Base-by-base conservation (phyloP, 35 echinoderm and acorn worm species). In the Nesometra sesokonis region DNA sequence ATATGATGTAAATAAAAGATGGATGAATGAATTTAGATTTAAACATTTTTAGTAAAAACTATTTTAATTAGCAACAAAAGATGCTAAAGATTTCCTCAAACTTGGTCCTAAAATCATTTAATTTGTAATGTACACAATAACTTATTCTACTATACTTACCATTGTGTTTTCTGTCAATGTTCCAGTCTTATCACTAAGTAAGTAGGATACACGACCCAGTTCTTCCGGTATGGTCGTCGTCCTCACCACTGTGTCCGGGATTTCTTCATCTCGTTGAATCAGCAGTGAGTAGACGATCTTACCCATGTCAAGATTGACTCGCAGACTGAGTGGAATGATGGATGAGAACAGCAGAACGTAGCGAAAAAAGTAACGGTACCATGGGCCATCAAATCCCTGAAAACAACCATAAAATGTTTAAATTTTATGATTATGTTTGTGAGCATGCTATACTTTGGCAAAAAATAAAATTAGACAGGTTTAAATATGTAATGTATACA, bases 141-240 rank as follows among this genome's bases (percentile, higher is more conserved):
- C 38, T 15, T n/a, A n/a, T n/a, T n/a, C n/a, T n/a, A n/a, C 15
- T 43, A 43, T 31, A 77, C 92, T 84, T 89, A 97, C 95, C 95
- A 97, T 97, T 79, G 93, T 91, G 88, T 97, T 97, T 67, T 97
- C 89, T 37, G 95, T 97, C 0, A 97, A 87, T 31, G 95, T 97
- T 30, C 95, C 95, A 0, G 95, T 97, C 80, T 97, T 97, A 78
- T 97, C 95, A 21, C 92, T 89, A 23, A 97, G 89, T 0, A 97
- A 80, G 47, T 97, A 97, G 0, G 89, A 88, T 46, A 97, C 94
- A 15, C 95, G 77, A 7, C 95, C 95, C 76, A 97, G 82, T 82
- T 97, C 92, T 78, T 97, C 95, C 8, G 95, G 95, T 27, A 97
- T 97, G 31, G 95, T 97, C 17, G 95, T 97, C n/a, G 92, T 89